These are phyloP conservation scores for Zalophus californianus DNA, from an alignment of 2,797 vertebrate genomes.

Conservation along the genomic window DNA sequence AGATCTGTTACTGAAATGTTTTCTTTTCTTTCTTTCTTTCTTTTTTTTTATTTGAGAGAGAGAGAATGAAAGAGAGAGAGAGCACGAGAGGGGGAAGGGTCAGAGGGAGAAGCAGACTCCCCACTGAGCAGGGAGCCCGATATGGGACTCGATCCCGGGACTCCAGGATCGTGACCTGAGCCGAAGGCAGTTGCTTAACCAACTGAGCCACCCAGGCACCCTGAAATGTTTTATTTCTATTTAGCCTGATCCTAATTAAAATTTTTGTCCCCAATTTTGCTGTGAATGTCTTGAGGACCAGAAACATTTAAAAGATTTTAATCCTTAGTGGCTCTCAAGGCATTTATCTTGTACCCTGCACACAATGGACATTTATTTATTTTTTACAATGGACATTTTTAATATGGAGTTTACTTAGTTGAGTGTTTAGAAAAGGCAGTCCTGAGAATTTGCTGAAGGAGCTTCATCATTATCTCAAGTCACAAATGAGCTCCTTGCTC, in stretches of 20 bases:
- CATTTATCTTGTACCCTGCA: background rate
- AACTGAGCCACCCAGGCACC: too few species aligned
- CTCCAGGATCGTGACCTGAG: too few species aligned
- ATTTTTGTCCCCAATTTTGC: background rate
- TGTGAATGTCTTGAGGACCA: background rate
- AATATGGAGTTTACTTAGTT: background rate
- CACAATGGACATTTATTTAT: background rate
- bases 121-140: too few species aligned
- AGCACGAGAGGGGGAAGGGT: too few species aligned
- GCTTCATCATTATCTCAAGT: background rate
- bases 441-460: background rate
- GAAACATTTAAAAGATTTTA: background rate
- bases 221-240: slow-evolving; percentile 7
- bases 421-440: background rate
- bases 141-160: too few species aligned
- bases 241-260: background rate
- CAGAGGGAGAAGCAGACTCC: too few species aligned
- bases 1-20: background rate
- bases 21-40: background rate
- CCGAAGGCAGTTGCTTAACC: too few species aligned
- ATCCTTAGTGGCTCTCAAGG: background rate
- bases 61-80: too few species aligned
- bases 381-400: background rate
- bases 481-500: background rate
- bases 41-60: too few species aligned